These are phyloP conservation scores for Stichopus horrens DNA, from an alignment of 53 echinoderm and acorn worm species.

Conservation along the genomic window DNA sequence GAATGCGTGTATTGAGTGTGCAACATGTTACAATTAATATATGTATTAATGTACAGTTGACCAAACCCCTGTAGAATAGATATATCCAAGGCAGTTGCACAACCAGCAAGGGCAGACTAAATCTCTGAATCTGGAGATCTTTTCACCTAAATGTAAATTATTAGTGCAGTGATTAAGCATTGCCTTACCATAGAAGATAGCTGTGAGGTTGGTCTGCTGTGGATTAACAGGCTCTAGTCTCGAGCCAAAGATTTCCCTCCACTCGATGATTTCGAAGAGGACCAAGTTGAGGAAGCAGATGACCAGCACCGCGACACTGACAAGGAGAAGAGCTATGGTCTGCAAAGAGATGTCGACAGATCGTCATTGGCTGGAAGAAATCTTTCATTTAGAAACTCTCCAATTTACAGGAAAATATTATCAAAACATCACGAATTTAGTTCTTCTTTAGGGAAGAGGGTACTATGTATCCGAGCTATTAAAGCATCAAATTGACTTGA, in stretches of 20 bases:
- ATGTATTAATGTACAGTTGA: no score
- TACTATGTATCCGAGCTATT: neutral
- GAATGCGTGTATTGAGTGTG: no score
- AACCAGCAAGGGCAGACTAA: no score
- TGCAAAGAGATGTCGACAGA: slow-evolving; percentile 6
- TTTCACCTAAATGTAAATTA: neutral
- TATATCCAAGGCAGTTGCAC: no score
- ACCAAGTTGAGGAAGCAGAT: slow-evolving; percentile 42
- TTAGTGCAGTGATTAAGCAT: neutral
- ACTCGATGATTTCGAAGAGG: slow-evolving; percentile 52
- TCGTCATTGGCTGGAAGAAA: neutral
- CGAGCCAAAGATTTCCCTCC: slow-evolving; percentile 39
- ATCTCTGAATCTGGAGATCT: neutral
- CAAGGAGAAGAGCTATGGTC: slow-evolving; percentile 46
- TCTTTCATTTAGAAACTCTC: neutral
- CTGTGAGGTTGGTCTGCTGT: neutral
- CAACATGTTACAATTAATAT: no score
- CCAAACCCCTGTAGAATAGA: no score
- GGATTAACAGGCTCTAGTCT: neutral
- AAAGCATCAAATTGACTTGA: neutral
- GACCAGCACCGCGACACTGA: slow-evolving; percentile 40
- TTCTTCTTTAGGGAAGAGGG: neutral
- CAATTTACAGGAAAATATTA: neutral
- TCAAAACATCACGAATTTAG: neutral
- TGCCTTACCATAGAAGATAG: slow-evolving; percentile 20